Evolutionary conservation across 92 coral and sea anemone genomes (phyloP).

Genomic region (Umimayanthus kanabou): DNA sequence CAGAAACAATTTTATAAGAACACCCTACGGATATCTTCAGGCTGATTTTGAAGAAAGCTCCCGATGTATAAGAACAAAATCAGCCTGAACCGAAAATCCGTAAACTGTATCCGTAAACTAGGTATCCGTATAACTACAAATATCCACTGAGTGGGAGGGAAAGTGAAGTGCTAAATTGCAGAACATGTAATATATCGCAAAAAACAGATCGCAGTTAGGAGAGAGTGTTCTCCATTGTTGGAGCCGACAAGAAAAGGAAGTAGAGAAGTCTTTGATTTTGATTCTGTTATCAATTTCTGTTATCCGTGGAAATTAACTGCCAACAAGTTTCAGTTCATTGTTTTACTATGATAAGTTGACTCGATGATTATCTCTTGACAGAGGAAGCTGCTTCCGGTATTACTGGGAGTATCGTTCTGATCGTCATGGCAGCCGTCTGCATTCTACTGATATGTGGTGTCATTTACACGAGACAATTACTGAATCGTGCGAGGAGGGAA

Average conservation of each 20-base stretch:
- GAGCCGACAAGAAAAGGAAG: too few species aligned
- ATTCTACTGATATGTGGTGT: conserved; percentile 8
- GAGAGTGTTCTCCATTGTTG: too few species aligned
- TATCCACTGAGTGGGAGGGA: neutral
- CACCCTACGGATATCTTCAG: too few species aligned
- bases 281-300: too few species aligned
- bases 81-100: too few species aligned
- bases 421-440: conserved; percentile 14
- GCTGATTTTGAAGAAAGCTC: too few species aligned
- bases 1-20: too few species aligned
- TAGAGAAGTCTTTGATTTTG: too few species aligned
- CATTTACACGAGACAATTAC: conserved; percentile 14
- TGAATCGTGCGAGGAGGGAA: conserved; percentile 24
- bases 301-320: neutral
- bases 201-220: neutral
- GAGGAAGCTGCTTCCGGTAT: neutral
- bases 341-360: too few species aligned
- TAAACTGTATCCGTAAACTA: too few species aligned
- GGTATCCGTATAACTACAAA: too few species aligned
- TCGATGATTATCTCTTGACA: neutral
- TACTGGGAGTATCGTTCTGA: neutral
- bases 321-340: neutral
- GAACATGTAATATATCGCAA: neutral
- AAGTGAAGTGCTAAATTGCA: neutral
- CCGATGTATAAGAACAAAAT: too few species aligned